These are phyloP conservation scores for Drepana falcataria DNA, from an alignment of 2,888 invertebrate genomes.

Conservation along the genomic window DNA sequence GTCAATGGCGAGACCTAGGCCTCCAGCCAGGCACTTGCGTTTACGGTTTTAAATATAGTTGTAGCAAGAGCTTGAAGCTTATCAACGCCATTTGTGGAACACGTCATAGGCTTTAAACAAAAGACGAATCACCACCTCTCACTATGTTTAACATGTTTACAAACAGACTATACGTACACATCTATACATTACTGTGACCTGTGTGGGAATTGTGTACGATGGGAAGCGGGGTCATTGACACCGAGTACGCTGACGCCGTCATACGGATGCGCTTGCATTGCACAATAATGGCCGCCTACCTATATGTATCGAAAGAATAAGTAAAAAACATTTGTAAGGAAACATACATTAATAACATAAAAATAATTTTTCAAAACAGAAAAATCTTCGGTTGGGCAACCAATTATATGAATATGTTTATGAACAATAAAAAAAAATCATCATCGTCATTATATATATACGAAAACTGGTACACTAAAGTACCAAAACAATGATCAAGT, in stretches of 20 bases:
- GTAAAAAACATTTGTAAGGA: neutral
- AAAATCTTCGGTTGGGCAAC: too few relatives aligned
- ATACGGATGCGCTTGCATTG: slow-evolving; percentile 57
- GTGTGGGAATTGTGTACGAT: slow-evolving; percentile 46
- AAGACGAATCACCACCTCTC: slow-evolving; percentile 1
- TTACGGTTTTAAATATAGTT: too few relatives aligned
- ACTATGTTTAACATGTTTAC: slow-evolving; percentile 16
- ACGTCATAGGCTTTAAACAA: too few relatives aligned
- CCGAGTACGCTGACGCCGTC: slow-evolving; percentile 52
- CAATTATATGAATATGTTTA: neutral
- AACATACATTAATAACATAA: too few relatives aligned
- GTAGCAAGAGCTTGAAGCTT: too few relatives aligned
- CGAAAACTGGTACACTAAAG: neutral
- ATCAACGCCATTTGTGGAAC: too few relatives aligned
- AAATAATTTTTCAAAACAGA: too few relatives aligned
- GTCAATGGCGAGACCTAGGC: too few relatives aligned
- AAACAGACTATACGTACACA: slow-evolving; percentile 16
- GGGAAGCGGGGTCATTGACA: slow-evolving; percentile 56
- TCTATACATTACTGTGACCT: slow-evolving; percentile 29
- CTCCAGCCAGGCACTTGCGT: too few relatives aligned
- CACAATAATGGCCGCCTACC: slow-evolving; percentile 38
- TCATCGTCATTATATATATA: neutral
- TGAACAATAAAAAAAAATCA: neutral
- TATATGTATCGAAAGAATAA: neutral
- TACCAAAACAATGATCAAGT: slow-evolving; percentile 10